Evolutionary conservation across 2,888 invertebrate genomes (phyloP).

Genomic region (Melinaea menophilus): DNA sequence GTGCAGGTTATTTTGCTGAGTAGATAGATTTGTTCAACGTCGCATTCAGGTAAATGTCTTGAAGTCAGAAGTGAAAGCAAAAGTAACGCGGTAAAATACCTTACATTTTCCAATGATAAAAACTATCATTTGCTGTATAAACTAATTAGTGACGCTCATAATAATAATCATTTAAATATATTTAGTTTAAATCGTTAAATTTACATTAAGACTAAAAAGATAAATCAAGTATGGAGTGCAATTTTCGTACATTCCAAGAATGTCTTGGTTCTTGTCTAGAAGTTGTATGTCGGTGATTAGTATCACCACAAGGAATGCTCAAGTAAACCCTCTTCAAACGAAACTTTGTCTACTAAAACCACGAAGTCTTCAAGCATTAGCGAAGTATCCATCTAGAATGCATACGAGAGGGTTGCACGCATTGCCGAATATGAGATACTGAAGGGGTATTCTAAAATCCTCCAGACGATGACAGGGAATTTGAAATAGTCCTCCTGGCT

Average conservation of each 20-base stretch:
- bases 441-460: conserved; percentile 33
- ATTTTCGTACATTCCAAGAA: conserved; percentile 8
- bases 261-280: conserved; percentile 13
- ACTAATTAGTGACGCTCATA: too few species aligned
- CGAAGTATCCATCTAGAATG: conserved; percentile 25
- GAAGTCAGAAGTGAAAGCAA: background rate
- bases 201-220: background rate
- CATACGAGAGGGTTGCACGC: conserved; percentile 29
- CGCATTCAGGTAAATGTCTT: conserved; percentile 27
- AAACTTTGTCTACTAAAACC: conserved; percentile 23
- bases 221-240: background rate
- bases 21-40: conserved; percentile 31
- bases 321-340: conserved; percentile 16
- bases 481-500: conserved; percentile 60
- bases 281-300: conserved; percentile 12
- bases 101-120: too few species aligned
- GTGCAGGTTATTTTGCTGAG: conserved; percentile 27
- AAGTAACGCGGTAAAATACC: background rate
- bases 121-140: too few species aligned
- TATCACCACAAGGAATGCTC: conserved; percentile 23
- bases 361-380: conserved; percentile 22
- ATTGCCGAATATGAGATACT: conserved; percentile 21
- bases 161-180: too few species aligned
- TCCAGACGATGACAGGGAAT: conserved; percentile 59
- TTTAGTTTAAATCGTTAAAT: too few species aligned